Evolutionary conservation across 2,888 invertebrate species (phyloP).

Genomic region (Drosophila colorata): DNA sequence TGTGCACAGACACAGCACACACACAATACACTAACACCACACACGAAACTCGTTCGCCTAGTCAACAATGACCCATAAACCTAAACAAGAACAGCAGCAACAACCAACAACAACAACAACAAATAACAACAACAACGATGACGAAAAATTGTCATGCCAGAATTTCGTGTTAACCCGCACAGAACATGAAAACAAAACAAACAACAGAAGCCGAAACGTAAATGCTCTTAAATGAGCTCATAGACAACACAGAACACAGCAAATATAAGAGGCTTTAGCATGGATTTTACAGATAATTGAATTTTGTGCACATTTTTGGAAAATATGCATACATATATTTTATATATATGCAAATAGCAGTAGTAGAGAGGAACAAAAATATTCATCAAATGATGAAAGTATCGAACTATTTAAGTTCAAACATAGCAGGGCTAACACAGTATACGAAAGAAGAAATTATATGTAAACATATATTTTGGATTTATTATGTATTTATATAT

Average conservation of each 20-base stretch:
- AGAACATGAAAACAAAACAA: slow-evolving; percentile 11
- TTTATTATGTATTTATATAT: too few relatives aligned
- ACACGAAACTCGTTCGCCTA: slow-evolving; percentile 61
- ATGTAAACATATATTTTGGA: too few relatives aligned
- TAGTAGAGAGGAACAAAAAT: too few relatives aligned
- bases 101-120: slow-evolving; percentile 11
- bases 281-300: neutral
- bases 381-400: too few relatives aligned
- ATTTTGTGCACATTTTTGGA: too few relatives aligned
- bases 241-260: neutral
- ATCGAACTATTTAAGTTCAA: too few relatives aligned
- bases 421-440: too few relatives aligned
- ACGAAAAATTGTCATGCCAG: slow-evolving; percentile 63
- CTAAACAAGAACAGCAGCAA: slow-evolving; percentile 39
- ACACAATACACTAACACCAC: neutral
- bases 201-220: slow-evolving; percentile 7
- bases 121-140: slow-evolving; percentile 35
- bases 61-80: slow-evolving; percentile 68
- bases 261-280: neutral
- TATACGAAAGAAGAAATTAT: too few relatives aligned
- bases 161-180: slow-evolving; percentile 52
- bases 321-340: neutral
- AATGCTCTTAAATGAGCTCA: slow-evolving; percentile 23
- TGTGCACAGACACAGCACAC: slow-evolving; percentile 4
- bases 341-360: neutral